phyloP scores from a whole-genome alignment of 2,888 invertebrate species.

The Chloroclysta siterata region DNA sequence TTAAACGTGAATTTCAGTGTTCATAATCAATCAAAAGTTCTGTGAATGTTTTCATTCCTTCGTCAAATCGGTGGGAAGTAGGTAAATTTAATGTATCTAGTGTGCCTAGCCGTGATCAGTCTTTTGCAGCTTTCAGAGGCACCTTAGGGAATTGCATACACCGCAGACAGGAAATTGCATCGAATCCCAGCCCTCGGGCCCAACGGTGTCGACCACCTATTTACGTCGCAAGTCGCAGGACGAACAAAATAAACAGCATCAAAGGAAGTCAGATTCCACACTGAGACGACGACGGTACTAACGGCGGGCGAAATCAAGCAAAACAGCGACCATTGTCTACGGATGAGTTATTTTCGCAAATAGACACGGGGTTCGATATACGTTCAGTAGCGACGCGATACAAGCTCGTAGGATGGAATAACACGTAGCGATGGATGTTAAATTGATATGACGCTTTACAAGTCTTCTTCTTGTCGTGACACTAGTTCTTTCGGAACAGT shows the following conservation, averaged over 20 bases:
- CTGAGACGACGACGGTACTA: conserved; percentile 51
- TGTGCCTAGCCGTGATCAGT: background rate
- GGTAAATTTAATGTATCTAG: background rate
- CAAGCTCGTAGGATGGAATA: background rate
- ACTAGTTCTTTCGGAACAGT: too few species aligned
- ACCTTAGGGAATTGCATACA: background rate
- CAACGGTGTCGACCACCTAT: conserved; percentile 81
- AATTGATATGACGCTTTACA: background rate
- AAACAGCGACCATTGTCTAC: conserved; percentile 82
- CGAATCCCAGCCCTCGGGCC: conserved; percentile 23
- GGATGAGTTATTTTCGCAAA: conserved; percentile 81
- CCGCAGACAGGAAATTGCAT: conserved; percentile 29
- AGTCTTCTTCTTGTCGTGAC: too few species aligned
- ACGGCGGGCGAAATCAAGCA: conserved; percentile 66
- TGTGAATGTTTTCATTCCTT: too few species aligned
- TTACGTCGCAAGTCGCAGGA: conserved; percentile 75
- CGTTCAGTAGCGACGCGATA: conserved; percentile 21
- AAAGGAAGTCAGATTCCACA: conserved; percentile 75
- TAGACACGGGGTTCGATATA: conserved; percentile 57
- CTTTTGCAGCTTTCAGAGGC: background rate
- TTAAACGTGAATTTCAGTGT: too few species aligned
- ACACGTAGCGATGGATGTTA: conserved; percentile 1
- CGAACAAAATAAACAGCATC: conserved; percentile 83
- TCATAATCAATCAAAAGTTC: too few species aligned
- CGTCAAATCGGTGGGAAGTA: too few species aligned